These are phyloP conservation scores for Masticophis lateralis DNA, from an alignment of 2,797 vertebrate genomes.

Conservation along the genomic window DNA sequence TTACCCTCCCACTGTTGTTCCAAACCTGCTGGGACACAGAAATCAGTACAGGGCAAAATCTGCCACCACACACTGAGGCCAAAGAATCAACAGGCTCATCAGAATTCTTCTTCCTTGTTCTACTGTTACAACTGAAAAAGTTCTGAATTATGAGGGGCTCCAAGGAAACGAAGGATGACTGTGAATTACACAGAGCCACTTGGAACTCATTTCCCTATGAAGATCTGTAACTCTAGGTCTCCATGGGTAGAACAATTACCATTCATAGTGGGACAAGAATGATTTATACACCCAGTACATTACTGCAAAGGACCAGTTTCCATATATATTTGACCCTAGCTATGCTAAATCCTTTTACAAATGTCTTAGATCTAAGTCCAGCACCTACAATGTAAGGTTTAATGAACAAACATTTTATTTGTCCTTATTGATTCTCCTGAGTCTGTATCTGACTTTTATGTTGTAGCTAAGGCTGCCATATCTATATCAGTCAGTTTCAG, in stretches of 20 bases:
- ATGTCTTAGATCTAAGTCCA: background rate
- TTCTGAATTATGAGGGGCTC: background rate
- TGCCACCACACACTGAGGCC: background rate
- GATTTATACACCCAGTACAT: background rate
- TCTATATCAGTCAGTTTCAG: background rate
- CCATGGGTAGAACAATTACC: background rate
- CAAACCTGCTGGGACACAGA: slow-evolving; percentile 66
- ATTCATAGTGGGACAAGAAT: background rate
- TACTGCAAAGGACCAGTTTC: background rate
- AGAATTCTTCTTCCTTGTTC: background rate
- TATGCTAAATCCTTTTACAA: background rate
- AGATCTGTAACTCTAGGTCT: background rate
- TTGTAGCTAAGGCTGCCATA: background rate
- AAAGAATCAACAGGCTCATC: background rate
- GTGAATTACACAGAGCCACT: background rate
- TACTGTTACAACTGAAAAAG: background rate
- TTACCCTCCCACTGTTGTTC: slow-evolving; percentile 66
- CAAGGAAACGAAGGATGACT: background rate
- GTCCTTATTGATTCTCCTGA: background rate
- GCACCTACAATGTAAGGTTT: background rate
- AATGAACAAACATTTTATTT: background rate
- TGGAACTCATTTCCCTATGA: background rate
- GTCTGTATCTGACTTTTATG: background rate
- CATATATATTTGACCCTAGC: background rate
- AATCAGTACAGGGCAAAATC: background rate